Base-by-base conservation (phyloP, 2,113 vertebrate species). In the Semnornis frantzii region DNA sequence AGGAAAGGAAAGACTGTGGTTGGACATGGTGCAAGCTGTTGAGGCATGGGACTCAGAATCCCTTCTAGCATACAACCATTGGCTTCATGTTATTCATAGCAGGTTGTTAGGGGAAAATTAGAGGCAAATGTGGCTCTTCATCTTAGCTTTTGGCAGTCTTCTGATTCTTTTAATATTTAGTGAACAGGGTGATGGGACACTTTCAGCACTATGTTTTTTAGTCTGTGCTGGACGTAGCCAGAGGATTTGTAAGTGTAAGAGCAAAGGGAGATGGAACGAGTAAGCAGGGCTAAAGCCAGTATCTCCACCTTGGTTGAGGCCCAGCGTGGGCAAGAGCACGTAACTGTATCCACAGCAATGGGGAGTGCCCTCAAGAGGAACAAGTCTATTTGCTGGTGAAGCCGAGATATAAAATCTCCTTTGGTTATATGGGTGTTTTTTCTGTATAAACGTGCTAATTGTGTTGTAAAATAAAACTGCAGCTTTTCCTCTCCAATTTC, bases 401-500 rank as follows among this genome's bases (percentile, higher is more conserved):
- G 72, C 84, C 1, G 0, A 1, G 82, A 71, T 71, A 59, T 78
- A 89, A 91, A 90, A 92, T 72, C 59, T 90, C 66, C 64, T 48
- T 85, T 54, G 77, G 85, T 87, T 94, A 87, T 88, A 64, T 23
- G 83, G 71, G 69, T 87, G 57, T 68, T 96, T 93, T 87, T 89
- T 94, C 80, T 95, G 82, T 78, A 89, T 87, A 96, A 96, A 96
- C 90, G 94, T 59, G 78, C 91, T 96, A 97, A 97, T 95, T 96
- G 93, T 96, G 94, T 91, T 95, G 93, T 96, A 97, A 96, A 97
- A 96, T 93, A 92, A 94, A 95, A 91, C 94, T 95, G 52, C 87
- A 92, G 85, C 44, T 77, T 93, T 94, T 89, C 93, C 81, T 91
- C 92, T 97, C 91, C 84, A 93, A 89, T 94, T 96, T 97, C 91